These are phyloP conservation scores for Pluvianellus socialis DNA, from an alignment of 2,113 vertebrate species.

Conservation along the genomic window DNA sequence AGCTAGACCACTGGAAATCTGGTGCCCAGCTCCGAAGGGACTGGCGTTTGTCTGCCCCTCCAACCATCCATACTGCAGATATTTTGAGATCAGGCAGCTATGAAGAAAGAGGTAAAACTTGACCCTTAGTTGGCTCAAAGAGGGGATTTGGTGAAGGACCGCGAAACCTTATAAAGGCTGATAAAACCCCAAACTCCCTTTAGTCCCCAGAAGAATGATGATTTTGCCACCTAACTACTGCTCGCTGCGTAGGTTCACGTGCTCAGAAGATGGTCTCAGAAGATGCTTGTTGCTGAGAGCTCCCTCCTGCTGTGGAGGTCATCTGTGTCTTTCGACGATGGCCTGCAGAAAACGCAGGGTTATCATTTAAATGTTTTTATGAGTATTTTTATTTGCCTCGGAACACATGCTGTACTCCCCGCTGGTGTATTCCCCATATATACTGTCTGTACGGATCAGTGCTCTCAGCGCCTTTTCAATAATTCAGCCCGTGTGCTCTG, in stretches of 20 bases:
- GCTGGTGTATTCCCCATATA: too few relatives aligned
- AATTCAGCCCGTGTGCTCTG: neutral
- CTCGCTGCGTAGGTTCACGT: fast-evolving
- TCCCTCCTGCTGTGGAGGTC: neutral
- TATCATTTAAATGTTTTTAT: neutral
- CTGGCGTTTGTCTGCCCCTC: neutral
- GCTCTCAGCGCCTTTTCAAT: neutral
- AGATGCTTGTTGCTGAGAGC: neutral
- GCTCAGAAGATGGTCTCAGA: neutral
- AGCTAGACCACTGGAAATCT: neutral
- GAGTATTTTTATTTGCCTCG: neutral
- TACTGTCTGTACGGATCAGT: fast-evolving
- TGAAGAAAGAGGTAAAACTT: neutral
- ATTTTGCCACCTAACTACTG: neutral
- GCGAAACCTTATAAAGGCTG: neutral
- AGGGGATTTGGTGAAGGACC: neutral
- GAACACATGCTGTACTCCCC: neutral
- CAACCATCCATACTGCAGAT: neutral
- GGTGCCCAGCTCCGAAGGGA: neutral
- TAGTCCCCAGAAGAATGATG: fast-evolving
- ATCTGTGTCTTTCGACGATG: neutral
- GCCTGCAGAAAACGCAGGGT: neutral
- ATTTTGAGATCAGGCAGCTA: neutral
- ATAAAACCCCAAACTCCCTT: neutral
- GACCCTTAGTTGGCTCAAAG: neutral